A percentile compares a stretch with the other conserved stretches of the same genome.
Conservation (phyloP, 2,797 vertebrate genomes). For the Betta splendens region DNA sequence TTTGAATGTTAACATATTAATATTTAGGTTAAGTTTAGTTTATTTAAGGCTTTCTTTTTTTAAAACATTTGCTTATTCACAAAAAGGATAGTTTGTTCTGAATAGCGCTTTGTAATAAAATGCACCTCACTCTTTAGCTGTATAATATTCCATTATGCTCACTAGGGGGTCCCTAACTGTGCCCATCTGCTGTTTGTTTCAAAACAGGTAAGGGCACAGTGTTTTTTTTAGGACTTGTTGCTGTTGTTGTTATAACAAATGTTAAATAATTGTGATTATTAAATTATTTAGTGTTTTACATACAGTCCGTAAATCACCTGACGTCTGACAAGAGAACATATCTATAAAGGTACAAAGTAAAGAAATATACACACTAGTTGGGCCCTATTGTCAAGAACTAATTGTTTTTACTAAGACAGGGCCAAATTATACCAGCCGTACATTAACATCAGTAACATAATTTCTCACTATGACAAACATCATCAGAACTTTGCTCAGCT, state of each 20-base stretch:
- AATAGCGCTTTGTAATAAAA: neutral
- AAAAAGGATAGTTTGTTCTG: neutral
- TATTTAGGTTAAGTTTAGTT: no score
- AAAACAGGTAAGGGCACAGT: no score
- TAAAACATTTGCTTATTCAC: no score
- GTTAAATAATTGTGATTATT: no score
- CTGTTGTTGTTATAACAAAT: no score
- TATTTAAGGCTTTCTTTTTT: no score
- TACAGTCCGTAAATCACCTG: conserved; percentile 1
- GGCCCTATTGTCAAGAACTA: neutral
- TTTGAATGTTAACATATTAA: no score
- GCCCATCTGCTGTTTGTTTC: no score
- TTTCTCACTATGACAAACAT: conserved; percentile 33
- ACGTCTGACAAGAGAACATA: neutral
- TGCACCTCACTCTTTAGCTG: no score
- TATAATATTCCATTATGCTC: no score
- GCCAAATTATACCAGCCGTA: neutral
- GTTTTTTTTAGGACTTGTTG: no score
- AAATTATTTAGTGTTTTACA: neutral
- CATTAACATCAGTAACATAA: neutral
- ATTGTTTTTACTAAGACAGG: neutral
- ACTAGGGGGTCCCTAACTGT: no score
- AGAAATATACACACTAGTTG: conserved; percentile 17
- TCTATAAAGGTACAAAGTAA: neutral
- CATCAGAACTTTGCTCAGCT: conserved; percentile 27